phyloP scores from a whole-genome alignment of 2,797 vertebrate genomes.

The Chloroceryle amazona region DNA sequence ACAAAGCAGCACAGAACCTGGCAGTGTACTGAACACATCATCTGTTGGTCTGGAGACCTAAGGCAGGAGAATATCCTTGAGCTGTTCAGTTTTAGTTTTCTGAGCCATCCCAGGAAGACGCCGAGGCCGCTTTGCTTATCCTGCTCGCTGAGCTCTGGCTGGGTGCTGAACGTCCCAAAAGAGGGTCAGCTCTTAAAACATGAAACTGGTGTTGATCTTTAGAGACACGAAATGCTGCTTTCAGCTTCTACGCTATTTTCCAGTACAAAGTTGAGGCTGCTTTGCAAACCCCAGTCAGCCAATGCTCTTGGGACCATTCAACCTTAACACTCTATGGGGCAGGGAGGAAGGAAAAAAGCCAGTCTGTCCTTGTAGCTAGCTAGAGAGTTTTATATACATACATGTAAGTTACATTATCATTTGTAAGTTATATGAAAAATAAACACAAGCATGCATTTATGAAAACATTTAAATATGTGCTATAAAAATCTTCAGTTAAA shows the following conservation, averaged over 20 bases:
- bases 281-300: not conserved
- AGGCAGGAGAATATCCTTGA: not conserved
- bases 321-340: not conserved
- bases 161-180: not conserved
- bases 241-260: not conserved
- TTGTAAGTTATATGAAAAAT: not conserved
- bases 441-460: not conserved
- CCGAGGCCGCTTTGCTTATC: fast-evolving
- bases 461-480: not conserved
- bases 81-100: not conserved
- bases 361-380: not conserved
- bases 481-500: not conserved
- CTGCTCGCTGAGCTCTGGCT: not conserved
- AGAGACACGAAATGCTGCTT: not conserved
- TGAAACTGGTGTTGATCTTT: not conserved
- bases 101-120: not conserved
- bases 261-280: not conserved
- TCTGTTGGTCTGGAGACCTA: too few species aligned
- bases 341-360: not conserved
- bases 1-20: not conserved
- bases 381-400: not conserved
- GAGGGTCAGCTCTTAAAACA: not conserved
- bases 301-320: not conserved
- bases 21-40: fast-evolving
- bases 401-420: too few species aligned